Base-by-base conservation (phyloP, 2,888 invertebrate genomes). In the Orchesella flavescens region DNA sequence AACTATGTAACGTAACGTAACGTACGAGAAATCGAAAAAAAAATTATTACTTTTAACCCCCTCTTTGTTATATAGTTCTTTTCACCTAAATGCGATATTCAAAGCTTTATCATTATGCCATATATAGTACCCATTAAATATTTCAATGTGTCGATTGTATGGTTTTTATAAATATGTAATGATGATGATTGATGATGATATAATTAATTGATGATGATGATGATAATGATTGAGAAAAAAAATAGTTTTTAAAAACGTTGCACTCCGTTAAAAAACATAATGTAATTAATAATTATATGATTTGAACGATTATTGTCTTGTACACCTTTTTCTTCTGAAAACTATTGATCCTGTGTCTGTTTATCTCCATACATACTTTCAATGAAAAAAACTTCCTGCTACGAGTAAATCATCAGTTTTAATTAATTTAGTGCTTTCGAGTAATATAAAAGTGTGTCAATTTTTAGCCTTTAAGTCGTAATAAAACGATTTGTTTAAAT, bases 401-500 rank as follows among this genome's bases (percentile, higher is more conserved):
- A 44, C 44, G 17, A 34, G 59, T 73, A 24, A 34, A 46, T 74
- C 34, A 34, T 34, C 24, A 21, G 74, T 74, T 74, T 74, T 63
- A 73, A 71, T 66, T 74, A 74, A 59, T 68, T 74, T 81, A 81
- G 68, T 73, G 12, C 49, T 49, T 81, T 74, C 69, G 81, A 69
- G 68, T 73, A 81, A 44, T 57, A 46, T 74, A 61, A 82, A 81
- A 34, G 53, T 13, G 46, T 80, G 73, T 80, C 55, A 80, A 80
- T 55, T 75, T 81, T 74, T 73, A 75, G 68, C 43, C 24, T 78
- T 61, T 81, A 81, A 74, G 57, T 73, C n/a, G 53, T 73, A 73
- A 61, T 44, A 59, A 73, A 73, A 69, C 73, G 59, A 46, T 73
- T 61, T 73, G 73, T 61, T 73, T 73, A 43, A 59, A 59, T 53